phyloP scores from a whole-genome alignment of 2,888 invertebrate genomes.

The Sialis lutaria region DNA sequence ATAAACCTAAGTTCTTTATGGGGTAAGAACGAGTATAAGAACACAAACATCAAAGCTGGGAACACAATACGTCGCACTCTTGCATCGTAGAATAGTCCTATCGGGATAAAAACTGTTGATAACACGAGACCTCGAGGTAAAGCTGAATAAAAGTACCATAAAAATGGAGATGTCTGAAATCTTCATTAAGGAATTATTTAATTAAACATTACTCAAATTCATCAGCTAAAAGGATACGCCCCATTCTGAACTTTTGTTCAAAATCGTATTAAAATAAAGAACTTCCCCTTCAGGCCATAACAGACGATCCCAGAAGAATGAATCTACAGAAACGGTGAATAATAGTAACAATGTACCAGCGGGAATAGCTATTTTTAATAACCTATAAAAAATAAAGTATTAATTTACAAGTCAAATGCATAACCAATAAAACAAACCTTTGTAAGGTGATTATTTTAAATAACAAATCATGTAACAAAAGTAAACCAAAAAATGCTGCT shows the following conservation, averaged over 20 bases:
- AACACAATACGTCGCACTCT: conserved; percentile 49
- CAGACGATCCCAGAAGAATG: conserved; percentile 77
- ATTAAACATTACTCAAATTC: conserved; percentile 5
- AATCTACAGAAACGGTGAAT: conserved; percentile 68
- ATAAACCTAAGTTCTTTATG: conserved; percentile 97
- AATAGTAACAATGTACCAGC: conserved; percentile 48
- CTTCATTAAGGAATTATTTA: conserved; percentile 19
- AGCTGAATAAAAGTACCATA: conserved; percentile 98
- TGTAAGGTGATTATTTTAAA: conserved; percentile 46
- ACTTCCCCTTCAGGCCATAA: conserved; percentile 98
- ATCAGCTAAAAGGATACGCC: conserved; percentile 70
- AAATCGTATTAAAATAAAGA: conserved; percentile 83
- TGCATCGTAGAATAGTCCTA: conserved; percentile 56
- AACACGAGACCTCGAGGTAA: conserved; percentile 80
- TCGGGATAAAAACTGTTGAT: conserved; percentile 60
- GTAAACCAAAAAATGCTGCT: conserved; percentile 66
- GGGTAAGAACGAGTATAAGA: conserved; percentile 86
- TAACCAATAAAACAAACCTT: conserved; percentile 29
- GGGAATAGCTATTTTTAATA: conserved; percentile 53
- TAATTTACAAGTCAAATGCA: conserved; percentile 9
- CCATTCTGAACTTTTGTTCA: conserved; percentile 91
- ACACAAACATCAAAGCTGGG: conserved; percentile 61
- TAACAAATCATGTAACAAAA: conserved; percentile 65
- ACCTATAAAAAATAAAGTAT: conserved; percentile 32
- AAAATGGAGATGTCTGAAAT: conserved; percentile 71